Percentiles rank a stretch among this genome's conserved stretches.
phyloP scores from a whole-genome alignment of 2,888 invertebrate genomes.

The Agonopterix arenella region DNA sequence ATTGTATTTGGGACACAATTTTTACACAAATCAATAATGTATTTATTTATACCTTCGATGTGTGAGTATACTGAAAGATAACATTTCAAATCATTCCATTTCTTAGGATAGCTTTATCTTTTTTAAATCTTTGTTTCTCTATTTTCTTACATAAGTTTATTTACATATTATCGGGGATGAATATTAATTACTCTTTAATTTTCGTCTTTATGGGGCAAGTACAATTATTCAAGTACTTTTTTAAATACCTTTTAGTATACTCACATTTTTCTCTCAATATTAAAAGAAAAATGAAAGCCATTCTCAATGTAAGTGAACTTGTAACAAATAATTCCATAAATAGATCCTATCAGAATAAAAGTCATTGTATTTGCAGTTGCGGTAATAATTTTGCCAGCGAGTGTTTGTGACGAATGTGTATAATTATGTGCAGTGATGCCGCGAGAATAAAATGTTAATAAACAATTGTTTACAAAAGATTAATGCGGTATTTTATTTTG shows the following conservation, averaged over 20 bases:
- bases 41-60: conserved; percentile 34
- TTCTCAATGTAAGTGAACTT: conserved; percentile 38
- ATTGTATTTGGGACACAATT: conserved; percentile 45
- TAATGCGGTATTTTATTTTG: conserved; percentile 51
- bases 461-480: conserved; percentile 78
- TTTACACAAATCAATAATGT: conserved; percentile 54
- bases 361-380: conserved; percentile 61
- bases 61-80: conserved; percentile 72
- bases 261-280: conserved; percentile 54
- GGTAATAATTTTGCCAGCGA: conserved; percentile 58
- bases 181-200: conserved; percentile 9
- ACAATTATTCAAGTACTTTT: conserved; percentile 27
- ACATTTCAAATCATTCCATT: conserved; percentile 71
- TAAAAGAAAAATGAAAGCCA: conserved; percentile 74
- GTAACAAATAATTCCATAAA: conserved; percentile 64
- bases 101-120: conserved; percentile 37
- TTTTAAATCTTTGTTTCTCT: conserved; percentile 41
- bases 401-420: conserved; percentile 63
- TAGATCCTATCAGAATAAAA: conserved; percentile 59
- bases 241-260: conserved; percentile 60
- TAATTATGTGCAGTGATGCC: conserved; percentile 63
- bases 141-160: conserved; percentile 16
- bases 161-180: conserved; percentile 36
- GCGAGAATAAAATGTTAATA: conserved; percentile 76
- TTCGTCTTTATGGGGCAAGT: conserved; percentile 42